These are phyloP conservation scores for Dryococelus australis DNA, from an alignment of 2,888 invertebrate genomes.

Conservation along the genomic window DNA sequence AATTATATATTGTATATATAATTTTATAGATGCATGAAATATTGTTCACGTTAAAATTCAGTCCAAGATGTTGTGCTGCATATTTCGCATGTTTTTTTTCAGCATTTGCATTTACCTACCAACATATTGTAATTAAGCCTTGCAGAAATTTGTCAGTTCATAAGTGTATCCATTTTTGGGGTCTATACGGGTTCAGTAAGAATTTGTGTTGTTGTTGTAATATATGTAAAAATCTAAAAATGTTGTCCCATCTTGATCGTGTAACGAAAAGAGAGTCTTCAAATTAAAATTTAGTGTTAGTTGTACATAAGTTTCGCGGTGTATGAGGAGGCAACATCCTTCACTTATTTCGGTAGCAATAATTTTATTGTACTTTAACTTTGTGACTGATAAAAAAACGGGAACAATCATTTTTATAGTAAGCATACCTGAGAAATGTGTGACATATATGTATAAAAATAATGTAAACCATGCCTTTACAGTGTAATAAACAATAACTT, in stretches of 20 bases:
- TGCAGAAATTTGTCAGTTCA: background rate
- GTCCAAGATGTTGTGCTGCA: background rate
- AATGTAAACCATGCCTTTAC: background rate
- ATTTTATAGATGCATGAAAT: too few relatives aligned
- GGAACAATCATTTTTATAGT: conserved; percentile 1
- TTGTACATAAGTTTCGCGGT: background rate
- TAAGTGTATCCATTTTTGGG: background rate
- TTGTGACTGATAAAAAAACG: background rate
- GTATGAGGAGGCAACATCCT: background rate
- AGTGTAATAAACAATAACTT: background rate
- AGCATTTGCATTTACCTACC: conserved; percentile 11
- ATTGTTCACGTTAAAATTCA: too few relatives aligned
- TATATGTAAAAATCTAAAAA: background rate
- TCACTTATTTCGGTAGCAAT: conserved; percentile 9
- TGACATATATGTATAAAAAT: background rate
- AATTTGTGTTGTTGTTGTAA: background rate
- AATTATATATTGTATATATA: too few relatives aligned
- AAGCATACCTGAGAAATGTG: background rate
- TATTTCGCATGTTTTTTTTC: background rate
- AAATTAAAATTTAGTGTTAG: background rate
- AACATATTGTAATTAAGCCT: background rate
- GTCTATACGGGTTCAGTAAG: conserved; percentile 3
- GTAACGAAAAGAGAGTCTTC: background rate
- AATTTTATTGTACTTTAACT: background rate
- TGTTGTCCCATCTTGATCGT: background rate